A percentile compares a stretch with the other conserved stretches of the same genome.
These are phyloP conservation scores for Clivina fossor DNA, from an alignment of 2,888 invertebrate genomes.

Conservation along the genomic window DNA sequence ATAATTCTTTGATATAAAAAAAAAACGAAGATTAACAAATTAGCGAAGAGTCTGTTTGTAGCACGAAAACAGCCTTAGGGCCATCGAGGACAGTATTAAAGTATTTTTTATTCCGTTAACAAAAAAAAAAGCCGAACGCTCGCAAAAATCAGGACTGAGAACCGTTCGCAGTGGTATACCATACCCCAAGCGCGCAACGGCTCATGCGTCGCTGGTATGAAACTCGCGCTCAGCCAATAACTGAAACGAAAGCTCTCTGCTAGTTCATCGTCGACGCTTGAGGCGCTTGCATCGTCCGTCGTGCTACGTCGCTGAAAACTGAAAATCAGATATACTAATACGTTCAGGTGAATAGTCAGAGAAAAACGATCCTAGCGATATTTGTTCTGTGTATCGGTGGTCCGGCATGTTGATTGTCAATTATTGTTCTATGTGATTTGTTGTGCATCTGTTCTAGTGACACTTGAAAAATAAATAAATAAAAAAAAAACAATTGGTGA, in stretches of 20 bases:
- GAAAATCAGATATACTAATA: too few species aligned
- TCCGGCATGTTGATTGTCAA: too few species aligned
- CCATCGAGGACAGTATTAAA: constrained; percentile 11
- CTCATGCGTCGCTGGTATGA: constrained; percentile 22
- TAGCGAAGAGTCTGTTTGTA: constrained; percentile 29
- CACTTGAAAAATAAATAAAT: too few species aligned
- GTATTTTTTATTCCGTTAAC: constrained; percentile 10
- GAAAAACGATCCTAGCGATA: too few species aligned
- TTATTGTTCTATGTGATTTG: too few species aligned
- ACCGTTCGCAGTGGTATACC: too few species aligned
- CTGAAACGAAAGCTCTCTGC: constrained; percentile 19
- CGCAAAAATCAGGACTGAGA: too few species aligned
- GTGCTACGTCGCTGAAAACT: not conserved
- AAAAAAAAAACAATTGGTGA: too few species aligned
- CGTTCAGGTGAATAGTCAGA: too few species aligned
- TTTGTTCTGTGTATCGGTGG: too few species aligned
- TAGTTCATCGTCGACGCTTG: constrained; percentile 51
- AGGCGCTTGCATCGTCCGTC: constrained; percentile 39
- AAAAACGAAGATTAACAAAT: constrained; percentile 29
- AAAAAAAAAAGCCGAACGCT: constrained; percentile 14
- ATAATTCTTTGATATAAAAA: constrained; percentile 23
- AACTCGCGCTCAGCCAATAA: constrained; percentile 22
- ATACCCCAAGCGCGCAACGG: constrained; percentile 9
- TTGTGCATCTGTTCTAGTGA: too few species aligned
- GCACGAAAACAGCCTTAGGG: constrained; percentile 28